These are phyloP conservation scores for Caenorhabditis inopinata DNA, from an alignment of 1,140 invertebrate species.

Conservation along the genomic window DNA sequence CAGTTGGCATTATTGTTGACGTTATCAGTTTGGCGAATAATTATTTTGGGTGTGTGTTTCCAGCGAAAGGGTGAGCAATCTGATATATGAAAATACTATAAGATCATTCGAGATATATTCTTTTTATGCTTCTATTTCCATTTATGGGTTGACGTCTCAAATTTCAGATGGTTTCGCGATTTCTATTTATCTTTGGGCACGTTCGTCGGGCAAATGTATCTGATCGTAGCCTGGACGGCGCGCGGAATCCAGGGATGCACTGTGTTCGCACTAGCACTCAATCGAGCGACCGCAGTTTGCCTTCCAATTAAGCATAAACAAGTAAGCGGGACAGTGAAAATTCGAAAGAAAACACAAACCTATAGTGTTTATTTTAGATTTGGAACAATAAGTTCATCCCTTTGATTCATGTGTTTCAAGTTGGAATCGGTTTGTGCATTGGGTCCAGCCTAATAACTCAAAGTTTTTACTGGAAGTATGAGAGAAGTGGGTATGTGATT, in stretches of 20 bases:
- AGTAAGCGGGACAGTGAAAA: slow-evolving; percentile 13
- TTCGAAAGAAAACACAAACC: background rate
- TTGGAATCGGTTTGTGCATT: slow-evolving; percentile 7
- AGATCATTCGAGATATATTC: background rate
- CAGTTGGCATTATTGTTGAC: slow-evolving; percentile 26
- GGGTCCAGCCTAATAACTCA: slow-evolving; percentile 29
- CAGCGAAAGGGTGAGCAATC: slow-evolving; percentile 22
- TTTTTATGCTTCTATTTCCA: background rate
- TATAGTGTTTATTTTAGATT: slow-evolving; percentile 8
- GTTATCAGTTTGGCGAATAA: slow-evolving; percentile 33
- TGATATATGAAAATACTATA: background rate
- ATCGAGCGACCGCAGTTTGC: slow-evolving; percentile 38
- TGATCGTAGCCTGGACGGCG: slow-evolving; percentile 37
- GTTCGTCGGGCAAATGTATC: slow-evolving; percentile 37
- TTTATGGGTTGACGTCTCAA: background rate
- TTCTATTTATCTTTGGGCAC: slow-evolving; percentile 39
- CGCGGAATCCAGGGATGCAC: slow-evolving; percentile 34
- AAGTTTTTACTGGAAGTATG: slow-evolving; percentile 37
- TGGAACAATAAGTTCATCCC: slow-evolving; percentile 9
- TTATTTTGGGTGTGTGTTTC: slow-evolving; percentile 40
- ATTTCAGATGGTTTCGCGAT: slow-evolving; percentile 37
- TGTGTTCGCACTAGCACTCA: slow-evolving; percentile 25
- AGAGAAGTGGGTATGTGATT: slow-evolving; percentile 33
- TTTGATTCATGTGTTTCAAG: slow-evolving; percentile 9
- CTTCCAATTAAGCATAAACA: slow-evolving; percentile 42